Evolutionary conservation across 2,888 invertebrate genomes (phyloP).

Genomic region (Piscicola geometra): DNA sequence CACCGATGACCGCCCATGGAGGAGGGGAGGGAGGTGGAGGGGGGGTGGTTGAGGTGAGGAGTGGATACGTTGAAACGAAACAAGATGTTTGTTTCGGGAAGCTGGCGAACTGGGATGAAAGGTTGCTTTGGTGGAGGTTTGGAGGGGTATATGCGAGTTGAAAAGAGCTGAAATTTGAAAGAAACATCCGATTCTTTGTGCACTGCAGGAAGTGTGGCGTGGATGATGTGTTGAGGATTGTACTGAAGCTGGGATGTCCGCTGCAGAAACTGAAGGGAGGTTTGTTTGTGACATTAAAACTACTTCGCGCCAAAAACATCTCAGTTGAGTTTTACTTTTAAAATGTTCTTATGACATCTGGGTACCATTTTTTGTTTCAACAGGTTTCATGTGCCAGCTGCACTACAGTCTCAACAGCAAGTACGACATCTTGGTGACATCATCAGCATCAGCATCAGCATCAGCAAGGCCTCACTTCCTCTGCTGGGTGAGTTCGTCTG

Average conservation of each 20-base stretch:
- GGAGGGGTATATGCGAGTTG: too few species aligned
- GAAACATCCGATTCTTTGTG: too few species aligned
- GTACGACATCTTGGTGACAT: not conserved
- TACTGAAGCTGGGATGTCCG: too few species aligned
- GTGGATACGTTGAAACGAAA: not conserved
- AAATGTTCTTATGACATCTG: too few species aligned
- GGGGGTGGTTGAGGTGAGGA: not conserved
- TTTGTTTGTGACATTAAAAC: too few species aligned
- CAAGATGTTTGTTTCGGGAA: not conserved
- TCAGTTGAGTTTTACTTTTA: too few species aligned
- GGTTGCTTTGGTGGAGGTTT: not conserved
- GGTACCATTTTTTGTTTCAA: too few species aligned
- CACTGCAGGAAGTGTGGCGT: too few species aligned
- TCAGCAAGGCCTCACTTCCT: not conserved
- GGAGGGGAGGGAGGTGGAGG: not conserved
- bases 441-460: not conserved
- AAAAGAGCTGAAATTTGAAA: too few species aligned
- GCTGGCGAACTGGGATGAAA: constrained; percentile 5
- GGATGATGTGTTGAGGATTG: too few species aligned
- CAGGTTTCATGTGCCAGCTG: not conserved
- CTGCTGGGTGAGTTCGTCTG: constrained; percentile 1
- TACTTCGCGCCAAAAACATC: too few species aligned
- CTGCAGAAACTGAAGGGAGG: too few species aligned
- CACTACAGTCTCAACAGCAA: not conserved
- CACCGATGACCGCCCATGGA: not conserved